Percentiles rank a stretch among this genome's conserved stretches.
These are phyloP conservation scores for Calameuta filiformis DNA, from an alignment of 2,888 invertebrate species.

Conservation along the genomic window DNA sequence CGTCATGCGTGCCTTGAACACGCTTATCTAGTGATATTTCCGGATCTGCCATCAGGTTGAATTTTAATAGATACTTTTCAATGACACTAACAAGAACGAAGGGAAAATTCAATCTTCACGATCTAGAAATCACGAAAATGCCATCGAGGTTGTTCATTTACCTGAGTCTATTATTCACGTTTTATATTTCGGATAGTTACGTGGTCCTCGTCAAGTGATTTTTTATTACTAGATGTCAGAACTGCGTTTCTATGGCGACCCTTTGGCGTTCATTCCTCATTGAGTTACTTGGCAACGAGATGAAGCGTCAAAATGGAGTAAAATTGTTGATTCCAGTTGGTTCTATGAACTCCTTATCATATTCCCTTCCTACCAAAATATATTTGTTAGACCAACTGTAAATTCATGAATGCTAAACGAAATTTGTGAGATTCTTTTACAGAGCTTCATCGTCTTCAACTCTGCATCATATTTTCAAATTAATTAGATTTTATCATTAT, in stretches of 20 bases:
- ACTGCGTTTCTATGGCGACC: constrained; percentile 48
- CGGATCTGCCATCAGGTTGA: constrained; percentile 5
- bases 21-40: constrained; percentile 33
- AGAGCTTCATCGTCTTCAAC: not conserved
- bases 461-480: not conserved
- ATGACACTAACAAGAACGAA: not conserved
- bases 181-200: not conserved
- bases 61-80: not conserved
- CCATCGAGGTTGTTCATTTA: not conserved
- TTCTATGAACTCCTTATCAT: constrained; percentile 4
- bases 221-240: constrained; percentile 14
- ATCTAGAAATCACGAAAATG: not conserved
- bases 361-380: not conserved
- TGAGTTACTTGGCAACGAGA: constrained; percentile 26
- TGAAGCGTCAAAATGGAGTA: constrained; percentile 27
- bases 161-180: not conserved
- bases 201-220: not conserved
- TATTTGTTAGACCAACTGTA: not conserved
- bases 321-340: not conserved
- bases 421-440: not conserved
- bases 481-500: not conserved
- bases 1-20: constrained; percentile 40
- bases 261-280: constrained; percentile 19
- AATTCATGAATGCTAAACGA: not conserved
- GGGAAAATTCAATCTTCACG: not conserved